These are phyloP conservation scores for Esperia sulphurella DNA, from an alignment of 2,888 invertebrate species.

Conservation along the genomic window DNA sequence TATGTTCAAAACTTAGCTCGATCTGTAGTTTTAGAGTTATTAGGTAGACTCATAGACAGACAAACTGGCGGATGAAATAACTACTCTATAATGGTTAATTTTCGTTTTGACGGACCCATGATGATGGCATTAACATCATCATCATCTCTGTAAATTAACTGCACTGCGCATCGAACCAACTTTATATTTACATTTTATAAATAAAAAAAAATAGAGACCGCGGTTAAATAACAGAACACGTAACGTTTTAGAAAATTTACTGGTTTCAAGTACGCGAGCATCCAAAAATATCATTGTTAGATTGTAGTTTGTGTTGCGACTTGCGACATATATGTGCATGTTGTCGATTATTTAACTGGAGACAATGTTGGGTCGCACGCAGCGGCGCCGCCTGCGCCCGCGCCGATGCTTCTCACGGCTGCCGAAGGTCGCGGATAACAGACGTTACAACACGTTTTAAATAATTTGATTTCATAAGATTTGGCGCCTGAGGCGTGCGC, in stretches of 20 bases:
- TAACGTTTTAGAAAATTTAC: neutral
- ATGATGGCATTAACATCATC: no score
- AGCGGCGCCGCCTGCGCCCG: constrained; percentile 36
- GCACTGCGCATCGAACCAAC: no score
- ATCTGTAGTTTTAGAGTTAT: no score
- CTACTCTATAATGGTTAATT: no score
- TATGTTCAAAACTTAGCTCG: no score
- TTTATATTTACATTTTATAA: no score
- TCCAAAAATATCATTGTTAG: constrained; percentile 50
- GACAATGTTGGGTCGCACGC: constrained; percentile 72
- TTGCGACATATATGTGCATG: constrained; percentile 31
- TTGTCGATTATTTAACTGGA: constrained; percentile 73
- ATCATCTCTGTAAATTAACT: no score
- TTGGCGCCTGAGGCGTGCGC: constrained; percentile 48
- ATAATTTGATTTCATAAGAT: constrained; percentile 73
- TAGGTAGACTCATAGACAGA: no score
- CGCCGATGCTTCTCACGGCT: constrained; percentile 66
- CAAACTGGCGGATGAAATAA: no score
- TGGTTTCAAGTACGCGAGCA: constrained; percentile 37
- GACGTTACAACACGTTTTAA: constrained; percentile 72
- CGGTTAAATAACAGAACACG: no score
- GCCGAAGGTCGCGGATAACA: constrained; percentile 67
- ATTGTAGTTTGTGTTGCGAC: constrained; percentile 56
- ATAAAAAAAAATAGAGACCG: no score
- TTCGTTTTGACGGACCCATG: no score